Conservation (phyloP, 2,888 invertebrate species). For the Fragum fragum region DNA sequence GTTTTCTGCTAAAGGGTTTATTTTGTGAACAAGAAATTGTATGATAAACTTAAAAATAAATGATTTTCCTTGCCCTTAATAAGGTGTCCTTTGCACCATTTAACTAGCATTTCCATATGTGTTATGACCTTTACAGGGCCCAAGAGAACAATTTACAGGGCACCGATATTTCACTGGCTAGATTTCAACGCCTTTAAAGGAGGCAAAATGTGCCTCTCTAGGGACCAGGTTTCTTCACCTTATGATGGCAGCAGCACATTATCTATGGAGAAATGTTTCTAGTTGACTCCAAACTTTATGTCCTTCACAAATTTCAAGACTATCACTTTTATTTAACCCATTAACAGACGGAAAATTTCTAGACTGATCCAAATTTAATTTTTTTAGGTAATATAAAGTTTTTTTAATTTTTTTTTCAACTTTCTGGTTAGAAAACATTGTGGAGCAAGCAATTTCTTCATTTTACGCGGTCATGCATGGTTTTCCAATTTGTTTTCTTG, state of each 20-base stretch:
- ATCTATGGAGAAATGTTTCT: neutral
- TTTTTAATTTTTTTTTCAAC: no score
- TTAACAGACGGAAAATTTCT: no score
- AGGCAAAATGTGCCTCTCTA: slow-evolving; percentile 19
- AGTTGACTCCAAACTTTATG: neutral
- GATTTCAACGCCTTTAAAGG: slow-evolving; percentile 38
- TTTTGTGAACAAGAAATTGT: no score
- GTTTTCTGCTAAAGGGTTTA: no score
- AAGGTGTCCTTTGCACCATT: slow-evolving; percentile 28
- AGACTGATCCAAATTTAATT: no score
- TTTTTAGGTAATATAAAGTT: no score
- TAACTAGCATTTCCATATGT: slow-evolving; percentile 48
- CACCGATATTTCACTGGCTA: slow-evolving; percentile 48
- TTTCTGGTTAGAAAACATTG: no score
- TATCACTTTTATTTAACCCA: no score
- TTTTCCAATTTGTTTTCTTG: no score
- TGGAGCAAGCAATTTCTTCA: no score
- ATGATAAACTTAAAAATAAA: neutral
- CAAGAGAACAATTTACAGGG: slow-evolving; percentile 38
- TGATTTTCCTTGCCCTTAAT: slow-evolving; percentile 7
- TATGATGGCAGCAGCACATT: slow-evolving; percentile 13
- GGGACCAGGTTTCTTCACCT: slow-evolving; percentile 23
- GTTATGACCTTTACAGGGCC: slow-evolving; percentile 50
- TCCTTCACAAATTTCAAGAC: no score
- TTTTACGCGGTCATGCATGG: no score